A percentile compares a stretch with the other conserved stretches of the same genome.
phyloP scores from a whole-genome alignment of 2,113 vertebrate genomes.

The Tyto alba region DNA sequence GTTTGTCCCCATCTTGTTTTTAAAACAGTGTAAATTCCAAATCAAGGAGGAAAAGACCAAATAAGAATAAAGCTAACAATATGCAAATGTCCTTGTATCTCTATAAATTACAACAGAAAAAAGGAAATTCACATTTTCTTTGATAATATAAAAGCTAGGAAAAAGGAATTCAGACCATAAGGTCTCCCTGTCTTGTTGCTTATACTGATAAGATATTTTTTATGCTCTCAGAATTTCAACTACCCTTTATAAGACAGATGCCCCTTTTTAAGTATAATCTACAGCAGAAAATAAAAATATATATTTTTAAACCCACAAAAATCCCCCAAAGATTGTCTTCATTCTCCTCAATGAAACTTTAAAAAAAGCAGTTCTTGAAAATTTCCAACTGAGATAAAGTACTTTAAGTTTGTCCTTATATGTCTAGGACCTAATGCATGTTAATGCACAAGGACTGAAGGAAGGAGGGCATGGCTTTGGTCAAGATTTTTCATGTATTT shows the following conservation, averaged over 20 bases:
- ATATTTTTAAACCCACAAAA: no score
- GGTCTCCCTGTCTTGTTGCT: neutral
- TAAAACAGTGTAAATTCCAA: neutral
- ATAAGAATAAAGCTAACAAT: neutral
- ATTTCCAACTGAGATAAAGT: neutral
- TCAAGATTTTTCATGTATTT: neutral
- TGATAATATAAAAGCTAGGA: neutral
- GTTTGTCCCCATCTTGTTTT: neutral
- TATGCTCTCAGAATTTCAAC: neutral
- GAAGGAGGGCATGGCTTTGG: neutral
- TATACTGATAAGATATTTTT: neutral
- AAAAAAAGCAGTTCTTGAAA: neutral
- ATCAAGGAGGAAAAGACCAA: neutral
- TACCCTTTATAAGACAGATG: neutral
- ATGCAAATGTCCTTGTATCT: neutral
- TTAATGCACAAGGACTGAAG: neutral
- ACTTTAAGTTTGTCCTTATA: neutral
- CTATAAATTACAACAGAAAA: neutral
- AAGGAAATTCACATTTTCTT: neutral
- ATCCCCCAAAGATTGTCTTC: accelerated
- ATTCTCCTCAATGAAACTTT: neutral
- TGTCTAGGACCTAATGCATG: neutral
- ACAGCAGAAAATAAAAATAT: neutral
- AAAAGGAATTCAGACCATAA: neutral
- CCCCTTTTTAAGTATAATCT: neutral